Evolutionary conservation across 2,797 vertebrate species (phyloP).

Genomic region (Mus caroli): DNA sequence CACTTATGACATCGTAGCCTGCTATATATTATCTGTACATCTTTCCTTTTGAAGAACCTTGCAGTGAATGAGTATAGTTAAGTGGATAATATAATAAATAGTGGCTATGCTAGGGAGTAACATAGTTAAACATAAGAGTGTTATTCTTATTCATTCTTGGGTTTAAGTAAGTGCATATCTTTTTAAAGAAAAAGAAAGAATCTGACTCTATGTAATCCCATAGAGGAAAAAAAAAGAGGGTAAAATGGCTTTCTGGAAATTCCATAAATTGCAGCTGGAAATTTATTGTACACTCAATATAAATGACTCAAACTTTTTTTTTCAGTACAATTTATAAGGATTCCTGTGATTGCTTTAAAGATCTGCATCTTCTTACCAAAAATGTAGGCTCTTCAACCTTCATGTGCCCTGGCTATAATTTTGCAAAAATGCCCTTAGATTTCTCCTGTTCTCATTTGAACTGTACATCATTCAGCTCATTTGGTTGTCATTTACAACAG

Average conservation of each 20-base stretch:
- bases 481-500: not conserved
- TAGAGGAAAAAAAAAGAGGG: not conserved
- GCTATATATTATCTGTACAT: not conserved
- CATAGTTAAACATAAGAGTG: not conserved
- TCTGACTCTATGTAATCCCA: not conserved
- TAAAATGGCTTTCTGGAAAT: not conserved
- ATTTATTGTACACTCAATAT: conserved; percentile 13
- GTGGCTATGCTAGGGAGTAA: not conserved
- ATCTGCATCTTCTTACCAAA: not conserved
- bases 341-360: not conserved
- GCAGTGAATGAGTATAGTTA: not conserved
- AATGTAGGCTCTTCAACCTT: not conserved
- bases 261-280: not conserved
- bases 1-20: not conserved
- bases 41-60: not conserved
- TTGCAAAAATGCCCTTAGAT: too few relatives aligned
- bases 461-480: not conserved
- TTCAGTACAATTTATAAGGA: not conserved
- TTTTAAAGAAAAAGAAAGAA: not conserved
- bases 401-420: not conserved
- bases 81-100: not conserved
- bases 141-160: not conserved
- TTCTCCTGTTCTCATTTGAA: not conserved
- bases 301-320: not conserved
- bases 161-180: not conserved